A percentile compares a stretch with the other conserved stretches of the same genome.
phyloP scores from a whole-genome alignment of 2,888 invertebrate genomes.

The Cheilosia urbana region DNA sequence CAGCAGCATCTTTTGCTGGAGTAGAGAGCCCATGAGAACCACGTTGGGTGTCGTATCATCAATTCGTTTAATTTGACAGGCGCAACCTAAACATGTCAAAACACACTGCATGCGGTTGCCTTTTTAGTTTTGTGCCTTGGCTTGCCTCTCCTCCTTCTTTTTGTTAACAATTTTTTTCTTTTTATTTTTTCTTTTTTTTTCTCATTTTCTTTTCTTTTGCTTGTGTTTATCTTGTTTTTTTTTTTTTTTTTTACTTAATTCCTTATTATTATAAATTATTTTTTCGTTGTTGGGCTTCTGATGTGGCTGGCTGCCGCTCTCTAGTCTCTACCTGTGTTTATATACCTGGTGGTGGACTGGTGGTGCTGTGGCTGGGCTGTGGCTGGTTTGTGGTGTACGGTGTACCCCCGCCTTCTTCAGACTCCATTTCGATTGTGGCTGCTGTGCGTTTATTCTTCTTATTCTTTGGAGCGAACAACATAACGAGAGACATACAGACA shows the following conservation, averaged over 20 bases:
- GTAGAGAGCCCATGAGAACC: slow-evolving; percentile 81
- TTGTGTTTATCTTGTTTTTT: slow-evolving; percentile 48
- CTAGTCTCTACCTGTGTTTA: slow-evolving; percentile 65
- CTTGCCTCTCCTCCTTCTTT: slow-evolving; percentile 51
- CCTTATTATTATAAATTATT: slow-evolving; percentile 77
- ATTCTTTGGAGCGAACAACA: slow-evolving; percentile 38
- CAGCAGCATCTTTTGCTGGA: background rate
- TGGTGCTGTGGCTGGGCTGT: slow-evolving; percentile 2
- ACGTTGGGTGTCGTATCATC: slow-evolving; percentile 84
- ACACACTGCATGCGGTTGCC: slow-evolving; percentile 82
- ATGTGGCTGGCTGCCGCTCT: slow-evolving; percentile 65
- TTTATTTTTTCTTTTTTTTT: slow-evolving; percentile 18
- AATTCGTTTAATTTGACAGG: slow-evolving; percentile 85
- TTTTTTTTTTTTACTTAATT: slow-evolving; percentile 67
- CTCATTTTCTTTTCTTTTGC: slow-evolving; percentile 29
- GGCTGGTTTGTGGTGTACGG: slow-evolving; percentile 7
- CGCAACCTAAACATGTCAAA: slow-evolving; percentile 85
- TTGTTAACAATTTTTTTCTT: slow-evolving; percentile 25
- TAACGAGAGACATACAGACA: slow-evolving; percentile 33
- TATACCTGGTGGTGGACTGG: slow-evolving; percentile 39
- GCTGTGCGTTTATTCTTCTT: slow-evolving; percentile 40
- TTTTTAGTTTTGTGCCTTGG: slow-evolving; percentile 63
- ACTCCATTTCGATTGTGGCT: slow-evolving; percentile 74
- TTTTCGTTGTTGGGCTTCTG: slow-evolving; percentile 73
- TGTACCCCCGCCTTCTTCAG: slow-evolving; percentile 73